Percentiles rank a stretch among this genome's conserved stretches.
Evolutionary conservation across 2,888 invertebrate species (phyloP).

Genomic region (Limenitis camilla): DNA sequence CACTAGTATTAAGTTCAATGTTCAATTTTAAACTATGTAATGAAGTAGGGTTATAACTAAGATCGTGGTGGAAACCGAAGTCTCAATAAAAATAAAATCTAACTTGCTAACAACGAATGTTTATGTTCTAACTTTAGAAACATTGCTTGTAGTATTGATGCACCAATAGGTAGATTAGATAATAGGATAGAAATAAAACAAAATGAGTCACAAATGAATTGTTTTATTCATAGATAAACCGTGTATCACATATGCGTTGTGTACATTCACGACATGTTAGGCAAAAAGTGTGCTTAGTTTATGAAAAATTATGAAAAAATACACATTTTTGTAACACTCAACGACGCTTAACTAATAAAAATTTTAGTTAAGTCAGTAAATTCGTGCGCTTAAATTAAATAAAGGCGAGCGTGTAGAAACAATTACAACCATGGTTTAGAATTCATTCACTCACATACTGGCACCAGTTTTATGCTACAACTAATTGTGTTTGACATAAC

Average conservation of each 20-base stretch:
- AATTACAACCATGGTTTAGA: conserved; percentile 14
- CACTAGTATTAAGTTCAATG: too few relatives aligned
- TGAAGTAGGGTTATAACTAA: too few relatives aligned
- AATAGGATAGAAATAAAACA: conserved; percentile 34
- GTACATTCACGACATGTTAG: conserved; percentile 68
- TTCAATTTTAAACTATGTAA: too few relatives aligned
- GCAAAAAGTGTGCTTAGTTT: conserved; percentile 66
- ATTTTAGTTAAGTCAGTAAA: conserved; percentile 54
- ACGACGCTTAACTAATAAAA: conserved; percentile 43
- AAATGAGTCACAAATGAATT: conserved; percentile 45
- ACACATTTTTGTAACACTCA: conserved; percentile 45
- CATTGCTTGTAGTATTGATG: too few relatives aligned
- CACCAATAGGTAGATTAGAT: too few relatives aligned
- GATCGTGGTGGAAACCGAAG: too few relatives aligned
- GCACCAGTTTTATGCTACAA: conserved; percentile 13
- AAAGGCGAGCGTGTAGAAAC: conserved; percentile 44
- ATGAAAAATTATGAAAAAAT: conserved; percentile 56
- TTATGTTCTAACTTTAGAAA: too few relatives aligned
- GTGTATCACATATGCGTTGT: conserved; percentile 71
- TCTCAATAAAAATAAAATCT: too few relatives aligned
- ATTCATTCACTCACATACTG: conserved; percentile 2
- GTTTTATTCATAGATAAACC: conserved; percentile 68
- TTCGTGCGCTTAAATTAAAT: conserved; percentile 67
- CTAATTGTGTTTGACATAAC: not conserved
- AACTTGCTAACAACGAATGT: too few relatives aligned